Conservation (phyloP, 2,888 invertebrate genomes). For the Lepidocyrtoides sp. region DNA sequence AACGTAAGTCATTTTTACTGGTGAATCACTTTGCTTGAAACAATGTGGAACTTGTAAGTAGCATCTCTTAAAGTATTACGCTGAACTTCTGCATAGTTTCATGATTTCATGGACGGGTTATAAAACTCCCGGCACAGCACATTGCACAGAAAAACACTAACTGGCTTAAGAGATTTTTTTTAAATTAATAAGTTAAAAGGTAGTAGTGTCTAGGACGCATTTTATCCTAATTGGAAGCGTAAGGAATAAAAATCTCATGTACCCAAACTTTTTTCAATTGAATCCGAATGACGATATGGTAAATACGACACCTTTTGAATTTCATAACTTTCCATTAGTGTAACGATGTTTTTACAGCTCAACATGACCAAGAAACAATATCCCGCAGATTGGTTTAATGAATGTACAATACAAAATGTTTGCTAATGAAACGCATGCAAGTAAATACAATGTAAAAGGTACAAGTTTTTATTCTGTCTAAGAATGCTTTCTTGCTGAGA, state of each 20-base stretch:
- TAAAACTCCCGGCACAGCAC: too few species aligned
- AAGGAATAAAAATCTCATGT: constrained; percentile 14
- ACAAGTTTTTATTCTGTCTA: not conserved
- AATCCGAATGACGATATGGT: not conserved
- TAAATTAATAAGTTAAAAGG: not conserved
- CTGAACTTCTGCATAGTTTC: too few species aligned
- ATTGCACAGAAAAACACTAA: too few species aligned
- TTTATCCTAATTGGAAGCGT: constrained; percentile 33
- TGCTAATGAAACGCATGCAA: not conserved
- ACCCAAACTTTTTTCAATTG: not conserved
- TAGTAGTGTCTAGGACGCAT: constrained; percentile 27
- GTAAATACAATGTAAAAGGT: not conserved
- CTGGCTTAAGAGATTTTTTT: not conserved
- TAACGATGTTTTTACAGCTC: too few species aligned
- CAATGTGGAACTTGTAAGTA: not conserved
- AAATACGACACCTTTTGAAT: too few species aligned
- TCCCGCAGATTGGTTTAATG: constrained; percentile 15
- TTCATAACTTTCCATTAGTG: too few species aligned
- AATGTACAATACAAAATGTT: constrained; percentile 15
- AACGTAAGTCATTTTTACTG: constrained; percentile 49
- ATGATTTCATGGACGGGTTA: not conserved
- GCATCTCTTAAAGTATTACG: too few species aligned
- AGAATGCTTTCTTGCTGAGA: constrained; percentile 44
- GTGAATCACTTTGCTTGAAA: constrained; percentile 7
- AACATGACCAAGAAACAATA: constrained; percentile 18